Evolutionary conservation across 2,797 vertebrate genomes (phyloP).

Genomic region (Echeneis naucrates): DNA sequence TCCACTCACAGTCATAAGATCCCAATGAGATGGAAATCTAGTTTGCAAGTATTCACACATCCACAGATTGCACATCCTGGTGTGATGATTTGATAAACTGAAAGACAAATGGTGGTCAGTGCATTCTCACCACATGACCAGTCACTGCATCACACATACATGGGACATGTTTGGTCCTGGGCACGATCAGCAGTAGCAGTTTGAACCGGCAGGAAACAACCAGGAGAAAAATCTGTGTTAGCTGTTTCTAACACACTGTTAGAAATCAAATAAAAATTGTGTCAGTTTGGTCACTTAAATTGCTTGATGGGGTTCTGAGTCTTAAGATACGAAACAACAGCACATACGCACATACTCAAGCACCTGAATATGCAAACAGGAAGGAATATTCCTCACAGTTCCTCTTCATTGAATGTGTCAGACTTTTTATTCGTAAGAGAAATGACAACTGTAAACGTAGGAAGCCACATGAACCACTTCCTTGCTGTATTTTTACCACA

Average conservation of each 20-base stretch:
- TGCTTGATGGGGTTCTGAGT: constrained; percentile 6
- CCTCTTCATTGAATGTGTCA: constrained; percentile 23
- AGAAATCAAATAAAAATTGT: no score
- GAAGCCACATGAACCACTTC: constrained; percentile 45
- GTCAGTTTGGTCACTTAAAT: neutral
- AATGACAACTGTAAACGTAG: constrained; percentile 7
- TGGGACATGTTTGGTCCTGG: constrained; percentile 7
- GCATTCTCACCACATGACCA: constrained; percentile 33
- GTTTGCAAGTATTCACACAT: constrained; percentile 13
- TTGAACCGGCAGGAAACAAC: neutral
- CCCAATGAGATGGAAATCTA: constrained; percentile 36
- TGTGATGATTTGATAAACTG: constrained; percentile 48
- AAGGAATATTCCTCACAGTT: constrained; percentile 8
- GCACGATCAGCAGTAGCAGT: neutral
- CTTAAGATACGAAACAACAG: neutral
- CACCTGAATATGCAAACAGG: constrained; percentile 12
- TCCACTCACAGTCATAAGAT: constrained; percentile 25
- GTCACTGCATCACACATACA: constrained; percentile 31
- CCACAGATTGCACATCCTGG: constrained; percentile 23
- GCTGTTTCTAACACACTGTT: neutral
- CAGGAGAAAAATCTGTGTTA: neutral
- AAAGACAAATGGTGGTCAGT: constrained; percentile 37
- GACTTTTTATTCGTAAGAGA: constrained; percentile 28
- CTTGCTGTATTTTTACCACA: constrained; percentile 36
- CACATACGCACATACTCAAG: neutral